These are phyloP conservation scores for Poliocrania exsul DNA, from an alignment of 2,797 vertebrate genomes.

Conservation along the genomic window DNA sequence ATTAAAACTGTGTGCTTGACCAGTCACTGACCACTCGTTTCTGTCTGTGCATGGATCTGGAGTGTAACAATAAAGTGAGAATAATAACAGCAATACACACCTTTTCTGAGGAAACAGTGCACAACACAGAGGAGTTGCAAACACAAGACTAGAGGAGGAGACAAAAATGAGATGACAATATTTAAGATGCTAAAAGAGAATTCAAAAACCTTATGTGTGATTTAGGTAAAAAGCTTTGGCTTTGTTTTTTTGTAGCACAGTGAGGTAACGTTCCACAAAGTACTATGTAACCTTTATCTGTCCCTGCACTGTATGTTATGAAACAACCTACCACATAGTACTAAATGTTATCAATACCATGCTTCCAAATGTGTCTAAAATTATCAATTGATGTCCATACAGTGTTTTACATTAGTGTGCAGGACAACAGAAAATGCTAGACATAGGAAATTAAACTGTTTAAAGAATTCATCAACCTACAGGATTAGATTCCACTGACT, in stretches of 20 bases:
- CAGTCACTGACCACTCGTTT: neutral
- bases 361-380: neutral
- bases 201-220: neutral
- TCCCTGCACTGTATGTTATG: neutral
- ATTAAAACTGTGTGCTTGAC: neutral
- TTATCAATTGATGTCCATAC: neutral
- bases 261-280: neutral
- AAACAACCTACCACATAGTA: neutral
- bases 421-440: neutral
- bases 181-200: neutral
- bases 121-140: constrained; percentile 96
- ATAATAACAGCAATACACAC: constrained; percentile 68
- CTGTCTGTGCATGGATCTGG: neutral
- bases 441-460: neutral
- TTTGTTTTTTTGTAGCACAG: neutral
- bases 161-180: constrained; percentile 13
- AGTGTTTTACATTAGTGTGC: neutral
- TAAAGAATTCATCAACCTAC: neutral
- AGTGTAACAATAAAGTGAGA: neutral
- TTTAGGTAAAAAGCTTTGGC: neutral
- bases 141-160: constrained; percentile 87
- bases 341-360: neutral
- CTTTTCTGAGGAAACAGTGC: constrained; percentile 98
- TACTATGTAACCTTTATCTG: neutral
- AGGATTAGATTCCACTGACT: neutral